Evolutionary conservation across 2,888 invertebrate genomes (phyloP), one percentile per base, ranked within the genome.

Genomic region (Encarsia formosa): DNA sequence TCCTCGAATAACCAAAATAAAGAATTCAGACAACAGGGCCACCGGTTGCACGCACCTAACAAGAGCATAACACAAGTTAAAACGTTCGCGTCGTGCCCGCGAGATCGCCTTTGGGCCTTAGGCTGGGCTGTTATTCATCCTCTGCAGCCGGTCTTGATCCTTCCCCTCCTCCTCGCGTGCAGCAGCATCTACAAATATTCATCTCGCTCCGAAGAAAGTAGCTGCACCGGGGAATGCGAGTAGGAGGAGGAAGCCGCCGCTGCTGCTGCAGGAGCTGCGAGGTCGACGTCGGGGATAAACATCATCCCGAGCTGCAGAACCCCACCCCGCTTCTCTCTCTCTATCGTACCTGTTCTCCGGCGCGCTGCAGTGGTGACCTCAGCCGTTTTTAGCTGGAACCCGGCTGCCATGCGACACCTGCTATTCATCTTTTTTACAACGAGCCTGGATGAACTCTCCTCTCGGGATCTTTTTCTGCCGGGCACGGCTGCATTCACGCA

Each of bases 241-340:
- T 26, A 40, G n/a, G 34, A 34, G 40, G 22, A 15, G 31, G 16
- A 5, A 24, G 45, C 37, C 13, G 5, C 13, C n/a, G 29, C 24
- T 24, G 44, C 2, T 18, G 34, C 56, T 56, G 63, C 62, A 60
- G 63, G 63, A 61, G 59, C 62, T 62, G 62, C 61, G 64, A 64
- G 65, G 71, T 32, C 32, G 69, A 70, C 70, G 71, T 70, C 64
- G 67, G 70, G 70, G 71, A 71, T 72, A 72, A 72, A 71, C 70
- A 70, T 72, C n/a, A n/a, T n/a, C n/a, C 70, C 67, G 70, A 71
- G 71, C 71, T 68, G 71, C 71, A 70, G 70, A 71, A 71, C 71
- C 69, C 71, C 71, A 70, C 71, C 71, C 71, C 71, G 70, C 68
- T 70, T 71, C 70, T 6, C 26, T 26, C 26, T 11, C 26, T 26